These are phyloP conservation scores for Megaustenia siamemsis DNA, from an alignment of 2,888 invertebrate species.

Conservation along the genomic window DNA sequence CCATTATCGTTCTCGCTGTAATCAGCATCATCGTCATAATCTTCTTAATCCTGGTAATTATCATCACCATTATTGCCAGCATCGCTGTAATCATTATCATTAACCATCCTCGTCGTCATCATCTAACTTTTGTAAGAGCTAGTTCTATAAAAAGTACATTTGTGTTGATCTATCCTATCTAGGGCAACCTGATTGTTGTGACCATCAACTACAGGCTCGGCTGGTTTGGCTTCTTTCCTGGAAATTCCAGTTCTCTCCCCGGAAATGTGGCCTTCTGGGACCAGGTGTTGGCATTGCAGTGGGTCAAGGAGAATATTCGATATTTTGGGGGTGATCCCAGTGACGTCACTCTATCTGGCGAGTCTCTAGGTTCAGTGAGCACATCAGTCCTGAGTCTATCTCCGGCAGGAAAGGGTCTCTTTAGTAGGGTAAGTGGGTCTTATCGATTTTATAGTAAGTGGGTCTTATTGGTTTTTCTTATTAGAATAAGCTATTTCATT, in stretches of 20 bases:
- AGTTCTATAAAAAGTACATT: too few species aligned
- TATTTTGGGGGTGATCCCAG: slow-evolving; percentile 28
- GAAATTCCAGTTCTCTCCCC: slow-evolving; percentile 12
- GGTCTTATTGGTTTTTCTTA: too few species aligned
- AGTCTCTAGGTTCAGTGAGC: slow-evolving; percentile 16
- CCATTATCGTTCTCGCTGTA: too few species aligned
- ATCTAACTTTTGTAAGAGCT: too few species aligned
- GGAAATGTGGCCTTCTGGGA: slow-evolving; percentile 33
- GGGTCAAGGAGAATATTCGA: slow-evolving; percentile 31
- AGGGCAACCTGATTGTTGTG: slow-evolving; percentile 19
- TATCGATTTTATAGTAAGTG: too few species aligned
- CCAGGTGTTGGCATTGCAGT: slow-evolving; percentile 20
- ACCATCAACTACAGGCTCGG: slow-evolving; percentile 30
- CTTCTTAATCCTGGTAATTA: too few species aligned
- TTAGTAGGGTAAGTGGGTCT: slow-evolving; percentile 16
- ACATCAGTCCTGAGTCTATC: not conserved
- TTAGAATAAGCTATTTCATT: too few species aligned
- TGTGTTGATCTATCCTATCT: too few species aligned
- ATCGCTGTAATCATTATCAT: too few species aligned
- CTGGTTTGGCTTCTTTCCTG: slow-evolving; percentile 29
- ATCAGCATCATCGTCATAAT: too few species aligned
- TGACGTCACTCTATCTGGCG: slow-evolving; percentile 23
- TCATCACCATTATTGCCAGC: too few species aligned
- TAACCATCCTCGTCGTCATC: too few species aligned
- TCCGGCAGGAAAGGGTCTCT: not conserved